phyloP scores from a whole-genome alignment of 1,140 invertebrate genomes.

The Hermetia illucens region DNA sequence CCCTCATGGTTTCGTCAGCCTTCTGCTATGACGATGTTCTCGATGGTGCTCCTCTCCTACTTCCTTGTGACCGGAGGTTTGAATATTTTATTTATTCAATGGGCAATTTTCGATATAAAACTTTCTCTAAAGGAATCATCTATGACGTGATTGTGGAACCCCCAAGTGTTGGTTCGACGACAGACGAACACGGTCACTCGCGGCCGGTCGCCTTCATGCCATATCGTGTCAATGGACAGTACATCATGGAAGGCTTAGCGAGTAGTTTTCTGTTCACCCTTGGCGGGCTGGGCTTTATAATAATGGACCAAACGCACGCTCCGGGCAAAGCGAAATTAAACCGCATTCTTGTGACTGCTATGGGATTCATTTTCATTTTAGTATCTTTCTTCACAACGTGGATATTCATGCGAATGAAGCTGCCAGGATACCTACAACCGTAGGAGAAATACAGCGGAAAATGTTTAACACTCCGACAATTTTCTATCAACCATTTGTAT shows the following conservation, averaged over 20 bases:
- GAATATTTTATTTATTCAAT: slow-evolving; percentile 11
- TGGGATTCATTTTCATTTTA: slow-evolving; percentile 86
- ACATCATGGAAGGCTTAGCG: slow-evolving; percentile 96
- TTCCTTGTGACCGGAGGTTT: slow-evolving; percentile 96
- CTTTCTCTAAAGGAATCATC: slow-evolving; percentile 68
- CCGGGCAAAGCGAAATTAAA: slow-evolving; percentile 86
- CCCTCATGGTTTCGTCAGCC: slow-evolving; percentile 85
- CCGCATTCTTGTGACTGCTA: slow-evolving; percentile 74
- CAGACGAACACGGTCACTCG: slow-evolving; percentile 91
- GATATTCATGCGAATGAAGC: slow-evolving; percentile 98
- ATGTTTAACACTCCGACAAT: no score
- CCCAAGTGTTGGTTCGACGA: slow-evolving; percentile 92
- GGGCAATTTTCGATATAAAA: not conserved
- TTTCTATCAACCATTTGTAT: no score
- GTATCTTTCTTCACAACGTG: slow-evolving; percentile 93
- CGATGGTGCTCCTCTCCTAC: slow-evolving; percentile 82
- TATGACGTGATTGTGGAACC: slow-evolving; percentile 98
- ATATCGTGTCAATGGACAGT: slow-evolving; percentile 95
- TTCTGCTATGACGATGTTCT: slow-evolving; percentile 86
- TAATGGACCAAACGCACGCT: slow-evolving; percentile 87
- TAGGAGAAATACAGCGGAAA: no score
- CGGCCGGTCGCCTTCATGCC: slow-evolving; percentile 97
- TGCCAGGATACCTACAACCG: slow-evolving; percentile 62
- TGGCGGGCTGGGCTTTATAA: slow-evolving; percentile 91
- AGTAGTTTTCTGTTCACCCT: slow-evolving; percentile 93